Evolutionary conservation across 2,113 vertebrate species (phyloP), one percentile per base, ranked within the genome.

Genomic region (Vireo altiloquus): DNA sequence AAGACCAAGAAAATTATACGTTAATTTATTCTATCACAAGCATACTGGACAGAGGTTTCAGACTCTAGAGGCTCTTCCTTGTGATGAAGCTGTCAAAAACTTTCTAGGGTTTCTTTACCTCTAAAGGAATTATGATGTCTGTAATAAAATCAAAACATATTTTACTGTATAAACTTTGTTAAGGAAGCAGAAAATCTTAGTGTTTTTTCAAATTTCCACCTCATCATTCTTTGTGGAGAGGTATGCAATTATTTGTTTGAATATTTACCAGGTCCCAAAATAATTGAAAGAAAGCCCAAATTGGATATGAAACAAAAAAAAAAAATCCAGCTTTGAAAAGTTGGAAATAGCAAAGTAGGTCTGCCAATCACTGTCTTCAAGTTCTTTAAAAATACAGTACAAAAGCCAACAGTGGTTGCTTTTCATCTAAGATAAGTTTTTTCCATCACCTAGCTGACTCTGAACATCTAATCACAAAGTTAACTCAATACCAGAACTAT

Each of bases 1-100:
- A 96, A 96, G 63, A 61, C 46, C 94, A 94, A 91, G 74, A 96
- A 97, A 96, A 95, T 87, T 3, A 10, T 78, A 96, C 96, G 94
- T 47, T 97, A 97, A 98, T 97, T 97, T 97, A 97, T 97, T 97
- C 95, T 93, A 65, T 70, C 82, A 89, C 60, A 95, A 42, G 68
- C 33, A 78, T 60, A 81, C 53, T 94, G 94, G 92, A 96, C 86
- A 95, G 61, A 95, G 61, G 88, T 95, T 97, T 95, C 81, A 91
- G 65, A 82, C 80, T 95, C 92, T 35, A 87, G 92, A 96, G 92
- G 46, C 46, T 95, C 78, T 85, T 77, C 7, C 24, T 92, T 46
- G 61, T 65, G 92, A 95, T 94, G 75, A 96, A 96, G 81, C 71
- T 97, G 84, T 96, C 93, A 96, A 53, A 92, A 90, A 65, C 57